phyloP scores from a whole-genome alignment of 1,140 invertebrate species.

The Lysiphlebus fabarum region DNA sequence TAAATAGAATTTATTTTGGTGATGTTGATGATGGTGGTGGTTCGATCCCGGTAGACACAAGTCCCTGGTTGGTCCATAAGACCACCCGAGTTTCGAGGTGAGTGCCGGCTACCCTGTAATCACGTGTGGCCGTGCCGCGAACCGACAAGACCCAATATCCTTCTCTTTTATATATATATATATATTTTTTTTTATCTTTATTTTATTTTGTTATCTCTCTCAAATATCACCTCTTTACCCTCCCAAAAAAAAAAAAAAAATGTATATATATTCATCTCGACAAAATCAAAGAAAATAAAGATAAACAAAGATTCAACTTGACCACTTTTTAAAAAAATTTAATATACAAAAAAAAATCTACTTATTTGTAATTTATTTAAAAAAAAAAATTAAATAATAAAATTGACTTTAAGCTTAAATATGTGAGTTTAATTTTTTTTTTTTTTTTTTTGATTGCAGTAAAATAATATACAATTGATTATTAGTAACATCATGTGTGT shows the following conservation, averaged over 20 bases:
- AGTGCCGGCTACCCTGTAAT: constrained; percentile 55
- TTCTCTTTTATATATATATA: no score
- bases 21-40: constrained; percentile 9
- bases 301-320: constrained; percentile 56
- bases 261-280: constrained; percentile 16
- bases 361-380: no score
- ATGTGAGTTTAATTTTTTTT: constrained; percentile 5
- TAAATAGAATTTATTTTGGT: neutral
- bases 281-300: constrained; percentile 56
- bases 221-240: no score
- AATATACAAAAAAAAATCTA: no score
- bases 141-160: constrained; percentile 43
- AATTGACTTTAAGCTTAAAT: no score
- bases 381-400: constrained; percentile 8
- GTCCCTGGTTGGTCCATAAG: constrained; percentile 27
- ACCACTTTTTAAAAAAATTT: constrained; percentile 34
- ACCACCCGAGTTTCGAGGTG: constrained; percentile 57
- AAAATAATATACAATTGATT: neutral
- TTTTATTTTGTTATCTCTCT: no score
- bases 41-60: constrained; percentile 18
- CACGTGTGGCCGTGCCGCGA: constrained; percentile 51
- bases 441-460: no score
- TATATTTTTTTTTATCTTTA: no score
- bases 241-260: no score
- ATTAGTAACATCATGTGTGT: no score